Evolutionary conservation across 2,888 invertebrate species (phyloP).

Genomic region (Caenorhabditis sp.): DNA sequence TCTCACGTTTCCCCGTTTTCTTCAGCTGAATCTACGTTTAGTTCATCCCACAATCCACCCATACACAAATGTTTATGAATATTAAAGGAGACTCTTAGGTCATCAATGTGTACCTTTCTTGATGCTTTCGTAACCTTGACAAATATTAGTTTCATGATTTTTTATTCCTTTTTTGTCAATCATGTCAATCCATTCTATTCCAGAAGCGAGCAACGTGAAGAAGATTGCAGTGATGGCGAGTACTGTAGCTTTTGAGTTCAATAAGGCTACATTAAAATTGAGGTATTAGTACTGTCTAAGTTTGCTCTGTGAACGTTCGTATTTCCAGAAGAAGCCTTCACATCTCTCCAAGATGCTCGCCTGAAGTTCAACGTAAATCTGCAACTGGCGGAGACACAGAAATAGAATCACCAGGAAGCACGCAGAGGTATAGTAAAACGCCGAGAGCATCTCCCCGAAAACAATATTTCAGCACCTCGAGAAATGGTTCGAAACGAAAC

Average conservation of each 20-base stretch:
- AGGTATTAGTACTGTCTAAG: conserved; percentile 26
- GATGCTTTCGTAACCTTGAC: neutral
- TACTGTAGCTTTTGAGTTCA: conserved; percentile 65
- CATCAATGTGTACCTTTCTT: conserved; percentile 5
- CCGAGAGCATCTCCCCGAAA: too few relatives aligned
- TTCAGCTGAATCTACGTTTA: neutral
- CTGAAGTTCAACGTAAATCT: conserved; percentile 44
- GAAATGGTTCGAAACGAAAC: conserved; percentile 44
- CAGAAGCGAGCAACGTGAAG: conserved; percentile 55
- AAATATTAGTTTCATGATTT: neutral
- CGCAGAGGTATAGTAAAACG: conserved; percentile 39
- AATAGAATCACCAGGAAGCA: conserved; percentile 44
- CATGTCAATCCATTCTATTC: neutral
- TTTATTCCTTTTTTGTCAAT: neutral
- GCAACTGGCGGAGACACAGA: conserved; percentile 21
- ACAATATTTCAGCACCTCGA: conserved; percentile 43
- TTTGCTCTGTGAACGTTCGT: too few relatives aligned
- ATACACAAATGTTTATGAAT: neutral
- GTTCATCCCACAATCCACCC: neutral
- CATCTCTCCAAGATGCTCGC: conserved; percentile 53
- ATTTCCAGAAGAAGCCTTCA: conserved; percentile 57
- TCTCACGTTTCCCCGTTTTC: conserved; percentile 15
- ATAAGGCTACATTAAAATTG: conserved; percentile 63
- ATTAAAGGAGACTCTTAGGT: neutral
- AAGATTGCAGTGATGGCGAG: conserved; percentile 61